phyloP scores from a whole-genome alignment of 2,888 invertebrate genomes.

The Perithous albicinctus region DNA sequence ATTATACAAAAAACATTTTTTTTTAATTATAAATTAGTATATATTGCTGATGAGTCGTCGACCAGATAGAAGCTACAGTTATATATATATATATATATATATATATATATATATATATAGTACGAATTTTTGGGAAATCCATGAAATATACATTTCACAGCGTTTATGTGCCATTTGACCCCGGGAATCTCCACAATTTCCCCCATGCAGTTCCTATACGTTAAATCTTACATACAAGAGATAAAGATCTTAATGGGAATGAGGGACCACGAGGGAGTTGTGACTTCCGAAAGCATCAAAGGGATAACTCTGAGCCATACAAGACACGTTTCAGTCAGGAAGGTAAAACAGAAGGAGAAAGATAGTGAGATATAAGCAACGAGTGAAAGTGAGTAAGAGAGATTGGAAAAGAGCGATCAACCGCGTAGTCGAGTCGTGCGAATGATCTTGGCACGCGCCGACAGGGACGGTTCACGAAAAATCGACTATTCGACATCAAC shows the following conservation, averaged over 20 bases:
- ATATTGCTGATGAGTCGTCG: too few species aligned
- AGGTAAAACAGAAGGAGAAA: background rate
- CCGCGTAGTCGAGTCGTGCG: conserved; percentile 16
- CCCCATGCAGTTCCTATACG: background rate
- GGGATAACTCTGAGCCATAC: conserved; percentile 32
- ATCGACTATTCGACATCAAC: conserved; percentile 36
- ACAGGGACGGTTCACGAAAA: conserved; percentile 24
- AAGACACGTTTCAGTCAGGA: background rate
- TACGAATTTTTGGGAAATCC: background rate
- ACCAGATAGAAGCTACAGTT: too few species aligned
- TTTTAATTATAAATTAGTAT: too few species aligned
- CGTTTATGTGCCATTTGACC: background rate
- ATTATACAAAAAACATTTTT: too few species aligned
- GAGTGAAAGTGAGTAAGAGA: conserved; percentile 30
- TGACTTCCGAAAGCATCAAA: conserved; percentile 56
- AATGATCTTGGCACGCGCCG: conserved; percentile 59
- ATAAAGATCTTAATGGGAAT: conserved; percentile 53
- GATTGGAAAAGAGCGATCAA: conserved; percentile 46
- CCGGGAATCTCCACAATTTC: background rate
- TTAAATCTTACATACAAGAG: conserved; percentile 8
- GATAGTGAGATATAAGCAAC: conserved; percentile 3
- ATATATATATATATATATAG: too few species aligned
- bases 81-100: too few species aligned
- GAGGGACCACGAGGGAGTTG: conserved; percentile 30
- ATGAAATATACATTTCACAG: background rate